Conservation (phyloP, 2,113 vertebrate species). For the Labrus mixtus region DNA sequence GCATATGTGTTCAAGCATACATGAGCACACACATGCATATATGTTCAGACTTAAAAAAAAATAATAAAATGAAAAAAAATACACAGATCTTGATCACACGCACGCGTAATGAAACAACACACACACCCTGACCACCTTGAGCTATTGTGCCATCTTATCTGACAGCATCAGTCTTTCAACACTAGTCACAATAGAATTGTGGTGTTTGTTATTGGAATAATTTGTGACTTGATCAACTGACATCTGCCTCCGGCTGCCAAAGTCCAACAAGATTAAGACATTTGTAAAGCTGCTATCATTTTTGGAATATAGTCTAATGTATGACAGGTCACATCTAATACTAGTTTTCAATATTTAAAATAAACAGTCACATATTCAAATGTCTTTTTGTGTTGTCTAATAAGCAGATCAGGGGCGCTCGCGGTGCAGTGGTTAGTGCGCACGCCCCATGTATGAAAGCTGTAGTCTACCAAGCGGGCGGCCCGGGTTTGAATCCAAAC, state of each 20-base stretch:
- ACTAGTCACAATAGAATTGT: slow-evolving; percentile 43
- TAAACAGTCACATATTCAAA: not conserved
- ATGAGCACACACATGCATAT: slow-evolving; percentile 24
- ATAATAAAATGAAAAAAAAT: not conserved
- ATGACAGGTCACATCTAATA: not conserved
- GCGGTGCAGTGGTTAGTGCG: too few relatives aligned
- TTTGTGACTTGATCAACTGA: not conserved
- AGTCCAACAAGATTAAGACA: not conserved
- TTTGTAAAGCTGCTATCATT: not conserved
- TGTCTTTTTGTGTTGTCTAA: not conserved
- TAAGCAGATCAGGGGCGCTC: not conserved
- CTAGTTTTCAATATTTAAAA: not conserved
- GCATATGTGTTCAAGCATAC: slow-evolving; percentile 62
- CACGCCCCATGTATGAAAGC: too few relatives aligned
- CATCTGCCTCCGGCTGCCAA: not conserved
- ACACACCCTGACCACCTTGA: slow-evolving; percentile 23
- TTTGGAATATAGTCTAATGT: not conserved
- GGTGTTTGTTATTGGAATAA: not conserved
- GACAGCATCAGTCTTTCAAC: slow-evolving; percentile 52
- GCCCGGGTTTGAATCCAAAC: too few relatives aligned
- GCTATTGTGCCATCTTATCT: slow-evolving; percentile 50
- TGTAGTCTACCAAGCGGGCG: too few relatives aligned
- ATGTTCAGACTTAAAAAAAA: not conserved
- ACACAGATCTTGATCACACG: slow-evolving; percentile 11
- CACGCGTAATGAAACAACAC: not conserved